Evolutionary conservation across 2,888 invertebrate genomes (phyloP), one percentile per base, ranked within the genome.

Genomic region (Drosophila borealis): DNA sequence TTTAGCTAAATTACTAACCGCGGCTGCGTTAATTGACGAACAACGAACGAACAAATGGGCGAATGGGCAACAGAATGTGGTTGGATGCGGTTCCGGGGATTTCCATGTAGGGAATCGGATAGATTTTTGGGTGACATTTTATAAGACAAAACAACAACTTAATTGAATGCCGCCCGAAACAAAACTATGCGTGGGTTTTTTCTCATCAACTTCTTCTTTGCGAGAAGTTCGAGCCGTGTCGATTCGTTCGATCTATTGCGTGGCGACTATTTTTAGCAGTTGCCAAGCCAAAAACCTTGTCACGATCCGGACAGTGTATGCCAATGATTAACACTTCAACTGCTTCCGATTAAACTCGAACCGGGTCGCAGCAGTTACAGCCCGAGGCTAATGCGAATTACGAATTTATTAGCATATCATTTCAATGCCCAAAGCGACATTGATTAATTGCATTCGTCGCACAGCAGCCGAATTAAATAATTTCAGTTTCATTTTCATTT

Each of bases 11-110:
- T 66, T 81, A 88, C 59, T 66, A 72, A 49, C 53, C 50, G 55
- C 63, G 50, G 69, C 65, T 70, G 70, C 56, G 88, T 77, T 88
- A 82, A 82, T 86, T 82, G 83, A 70, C 48, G 39, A 72, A 79
- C 63, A 81, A 74, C 79, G 81, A 80, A 14, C 44, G 33, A 44
- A 29, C 33, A 21, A 59, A 34, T 44, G 44, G 55, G 34, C 42
- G 21, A 29, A n/a, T 14, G 21, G 50, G 11, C 62, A 46, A 41
- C 42, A 54, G 48, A 53, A 56, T 49, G 11, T 33, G 49, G 14
- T 34, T 51, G 54, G 21, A 54, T 59, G 19, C 19, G 42, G 19
- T 72, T 66, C 55, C 55, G 42, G 42, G 54, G 13, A 54, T 36
- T 36, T 17, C 25, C 74, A 55, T 49, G 36, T 54, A 29, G 33